Conservation (phyloP, 2,797 vertebrate species). For the Dicrostonyx torquatus region DNA sequence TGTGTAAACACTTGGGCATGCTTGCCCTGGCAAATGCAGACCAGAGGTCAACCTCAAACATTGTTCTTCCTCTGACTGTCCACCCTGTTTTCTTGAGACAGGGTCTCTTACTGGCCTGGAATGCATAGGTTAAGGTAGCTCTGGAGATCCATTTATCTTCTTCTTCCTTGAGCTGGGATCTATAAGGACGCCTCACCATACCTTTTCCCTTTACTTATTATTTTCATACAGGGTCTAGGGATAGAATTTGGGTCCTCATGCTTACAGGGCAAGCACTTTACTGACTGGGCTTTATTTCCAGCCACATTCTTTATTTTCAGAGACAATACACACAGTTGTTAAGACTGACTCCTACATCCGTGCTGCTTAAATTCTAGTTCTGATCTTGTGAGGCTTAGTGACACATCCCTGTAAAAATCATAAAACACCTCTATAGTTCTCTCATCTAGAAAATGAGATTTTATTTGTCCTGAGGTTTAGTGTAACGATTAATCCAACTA, state of each 20-base stretch:
- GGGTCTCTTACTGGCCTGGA: neutral
- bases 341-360: neutral
- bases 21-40: neutral
- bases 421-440: conserved; percentile 36
- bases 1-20: neutral
- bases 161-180: neutral
- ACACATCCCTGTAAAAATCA: neutral
- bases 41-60: neutral
- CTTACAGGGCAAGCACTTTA: neutral
- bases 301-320: neutral
- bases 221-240: neutral
- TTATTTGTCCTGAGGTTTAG: neutral
- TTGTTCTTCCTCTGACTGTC: neutral
- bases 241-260: neutral
- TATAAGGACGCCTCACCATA: neutral
- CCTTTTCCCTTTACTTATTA: too few species aligned
- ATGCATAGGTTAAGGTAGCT: neutral
- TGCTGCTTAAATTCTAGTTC: neutral
- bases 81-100: neutral
- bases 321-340: neutral
- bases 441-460: conserved; percentile 35
- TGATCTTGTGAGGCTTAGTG: neutral
- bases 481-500: conserved; percentile 25
- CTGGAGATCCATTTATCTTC: neutral
- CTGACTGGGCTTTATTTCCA: neutral